Conservation (phyloP, 2,888 invertebrate genomes). For the Yponomeuta malinellus region DNA sequence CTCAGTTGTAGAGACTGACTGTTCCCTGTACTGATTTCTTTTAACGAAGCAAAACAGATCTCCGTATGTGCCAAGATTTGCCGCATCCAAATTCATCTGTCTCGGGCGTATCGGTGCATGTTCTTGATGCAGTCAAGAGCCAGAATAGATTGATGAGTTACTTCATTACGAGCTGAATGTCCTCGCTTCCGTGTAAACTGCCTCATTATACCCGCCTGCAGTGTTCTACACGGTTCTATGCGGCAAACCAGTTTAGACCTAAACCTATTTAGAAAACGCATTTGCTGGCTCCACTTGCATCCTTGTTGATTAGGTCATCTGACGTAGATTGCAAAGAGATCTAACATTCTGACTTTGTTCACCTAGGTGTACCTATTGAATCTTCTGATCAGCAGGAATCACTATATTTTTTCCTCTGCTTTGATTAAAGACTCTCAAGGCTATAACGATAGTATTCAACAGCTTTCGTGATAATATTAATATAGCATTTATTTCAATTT, state of each 20-base stretch:
- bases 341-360: too few relatives aligned
- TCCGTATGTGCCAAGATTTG: not conserved
- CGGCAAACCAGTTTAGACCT: not conserved
- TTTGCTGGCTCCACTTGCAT: not conserved
- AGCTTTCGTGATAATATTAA: too few relatives aligned
- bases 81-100: not conserved
- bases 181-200: slow-evolving; percentile 21
- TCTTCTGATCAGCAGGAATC: too few relatives aligned
- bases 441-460: too few relatives aligned
- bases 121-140: slow-evolving; percentile 4
- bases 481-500: too few relatives aligned
- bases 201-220: slow-evolving; percentile 13
- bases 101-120: not conserved
- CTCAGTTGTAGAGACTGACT: too few relatives aligned
- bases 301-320: not conserved
- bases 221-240: slow-evolving; percentile 3
- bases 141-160: slow-evolving; percentile 22
- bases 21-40: too few relatives aligned
- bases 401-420: too few relatives aligned
- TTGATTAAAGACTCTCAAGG: too few relatives aligned
- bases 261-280: not conserved
- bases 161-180: slow-evolving; percentile 20
- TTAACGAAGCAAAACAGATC: too few relatives aligned
- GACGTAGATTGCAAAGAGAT: too few relatives aligned
- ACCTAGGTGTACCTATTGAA: too few relatives aligned